phyloP scores from a whole-genome alignment of 2,113 vertebrate species.

The Typhlomys cinereus region DNA sequence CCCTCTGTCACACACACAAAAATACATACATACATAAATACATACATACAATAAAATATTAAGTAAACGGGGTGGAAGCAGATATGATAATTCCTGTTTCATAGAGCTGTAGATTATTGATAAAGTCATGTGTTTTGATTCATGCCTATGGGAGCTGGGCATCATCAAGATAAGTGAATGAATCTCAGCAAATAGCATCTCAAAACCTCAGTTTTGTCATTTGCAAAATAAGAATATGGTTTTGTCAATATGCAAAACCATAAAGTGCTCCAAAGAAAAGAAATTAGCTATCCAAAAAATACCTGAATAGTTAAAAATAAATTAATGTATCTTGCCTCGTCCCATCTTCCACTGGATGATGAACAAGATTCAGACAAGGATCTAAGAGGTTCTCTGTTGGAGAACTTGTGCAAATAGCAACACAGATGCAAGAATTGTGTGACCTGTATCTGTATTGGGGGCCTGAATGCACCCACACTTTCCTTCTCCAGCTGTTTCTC shows the following conservation, averaged over 20 bases:
- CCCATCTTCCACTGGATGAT: no score
- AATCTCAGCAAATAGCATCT: not conserved
- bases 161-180: not conserved
- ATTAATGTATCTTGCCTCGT: not conserved
- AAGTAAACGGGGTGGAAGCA: no score
- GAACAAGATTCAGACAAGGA: no score
- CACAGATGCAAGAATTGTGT: no score
- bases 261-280: not conserved
- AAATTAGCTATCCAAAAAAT: conserved; percentile 18
- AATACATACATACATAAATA: no score
- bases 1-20: no score
- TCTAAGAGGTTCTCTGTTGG: no score
- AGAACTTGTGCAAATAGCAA: no score
- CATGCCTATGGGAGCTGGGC: not conserved
- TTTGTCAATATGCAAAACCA: not conserved
- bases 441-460: no score
- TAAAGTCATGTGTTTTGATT: not conserved
- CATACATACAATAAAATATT: no score
- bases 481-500: not conserved
- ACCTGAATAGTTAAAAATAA: not conserved
- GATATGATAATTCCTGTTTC: not conserved
- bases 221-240: not conserved
- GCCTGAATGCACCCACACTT: not conserved
- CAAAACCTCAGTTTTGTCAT: conserved; percentile 15
- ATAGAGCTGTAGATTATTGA: not conserved